Evolutionary conservation across 2,888 invertebrate species (phyloP), one percentile per base, ranked within the genome.

Genomic region (Sipha maydis): DNA sequence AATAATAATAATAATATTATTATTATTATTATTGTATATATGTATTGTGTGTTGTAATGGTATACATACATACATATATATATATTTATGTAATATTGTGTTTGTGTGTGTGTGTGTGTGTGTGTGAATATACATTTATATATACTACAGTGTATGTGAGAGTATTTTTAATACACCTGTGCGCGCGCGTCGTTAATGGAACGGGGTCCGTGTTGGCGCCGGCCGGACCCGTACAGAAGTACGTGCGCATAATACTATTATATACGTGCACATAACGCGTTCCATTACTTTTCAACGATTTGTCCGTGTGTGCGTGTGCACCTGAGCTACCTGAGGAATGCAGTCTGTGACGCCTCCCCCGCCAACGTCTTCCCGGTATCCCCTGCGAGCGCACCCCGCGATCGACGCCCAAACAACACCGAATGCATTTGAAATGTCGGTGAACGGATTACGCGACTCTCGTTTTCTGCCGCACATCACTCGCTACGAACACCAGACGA

Each of bases 261-360:
- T 77, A 54, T 78, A 28, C 28, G n/a, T 78, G 34, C 61, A 56
- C 7, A 54, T 41, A 17, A 71, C 34, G 69, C 80, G 86, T 86
- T 86, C 71, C 86, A 86, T 86, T 79, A 83, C 71, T 54, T 83
- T 48, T 25, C 48, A 7, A 31, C 48, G 34, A 48, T 21, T 34
- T 75, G 75, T 75, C 8, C 2, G 48, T 69, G 82, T 21, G 82
- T 71, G 76, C 19, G 31, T 21, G 34, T 8, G 56, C 71, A 73
- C 79, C 80, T 56, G 79, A 73, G 80, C 86, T 86, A 86, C 86
- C 86, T 86, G 86, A 73, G 86, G 86, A 86, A 86, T 86, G 86
- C 80, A 75, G 86, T 80, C 86, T 75, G 79, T 56, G 80, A 31
- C 73, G 71, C 54, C 38, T 38, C 71, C 86, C 85, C 31, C 56